Base-by-base conservation (phyloP, 1,140 invertebrate species). In the Oryzaephilus surinamensis region DNA sequence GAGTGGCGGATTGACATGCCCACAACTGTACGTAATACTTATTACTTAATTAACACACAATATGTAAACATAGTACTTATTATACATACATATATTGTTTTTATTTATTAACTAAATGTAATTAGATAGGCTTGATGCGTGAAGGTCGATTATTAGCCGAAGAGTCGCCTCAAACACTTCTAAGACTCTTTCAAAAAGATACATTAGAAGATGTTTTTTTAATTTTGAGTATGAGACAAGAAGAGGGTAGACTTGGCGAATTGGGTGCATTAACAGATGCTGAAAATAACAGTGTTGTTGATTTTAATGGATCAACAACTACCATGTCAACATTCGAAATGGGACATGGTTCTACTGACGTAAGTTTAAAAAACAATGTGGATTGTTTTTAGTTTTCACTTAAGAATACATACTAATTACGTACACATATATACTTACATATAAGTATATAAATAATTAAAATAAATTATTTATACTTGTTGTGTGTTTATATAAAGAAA, bases 81-180 rank as follows among this genome's bases (percentile, higher is more conserved):
- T n/a, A n/a, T n/a, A n/a, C n/a, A n/a, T n/a, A n/a, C n/a, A n/a
- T n/a, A n/a, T n/a, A n/a, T n/a, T n/a, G n/a, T n/a, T n/a, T n/a
- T n/a, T n/a, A n/a, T n/a, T n/a, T n/a, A n/a, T n/a, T n/a, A n/a
- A n/a, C n/a, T n/a, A n/a, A n/a, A 34, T 13, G 20, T 12, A 42
- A 37, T 17, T 51, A 91, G 86, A 87, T 95, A 55, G 91, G 91
- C 17, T 66, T 96, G 8, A 81, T 97, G 74, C 73, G 92, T 54
- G 76, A 76, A 49, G 92, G 93, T 1, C 72, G 79, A 32, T 66
- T 96, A 2, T 57, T 96, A 37, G 88, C 87, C 0, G 89, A 97
- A 64, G 78, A 86, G 32, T 72, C 84, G 1, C 93, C 92, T 0
- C 63, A 62, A 14, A 64, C 72, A 36, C 68, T 85, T 6, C 61